A percentile compares a stretch with the other conserved stretches of the same genome.
phyloP scores from a whole-genome alignment of 1,140 invertebrate genomes.

The Drosophila sucinea region DNA sequence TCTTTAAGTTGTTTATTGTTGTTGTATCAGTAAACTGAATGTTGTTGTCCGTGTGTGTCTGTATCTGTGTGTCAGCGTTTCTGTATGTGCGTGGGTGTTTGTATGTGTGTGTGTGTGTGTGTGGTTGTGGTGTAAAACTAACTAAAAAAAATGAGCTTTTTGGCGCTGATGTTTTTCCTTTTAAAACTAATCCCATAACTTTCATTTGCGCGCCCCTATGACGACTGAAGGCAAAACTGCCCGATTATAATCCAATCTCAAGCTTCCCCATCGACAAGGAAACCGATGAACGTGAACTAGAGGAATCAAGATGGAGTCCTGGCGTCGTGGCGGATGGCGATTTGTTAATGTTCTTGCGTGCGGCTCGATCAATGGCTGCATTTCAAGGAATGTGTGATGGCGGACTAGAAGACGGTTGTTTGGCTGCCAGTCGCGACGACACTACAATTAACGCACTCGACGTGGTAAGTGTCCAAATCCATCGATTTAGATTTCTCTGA shows the following conservation, averaged over 20 bases:
- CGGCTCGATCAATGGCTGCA: slow-evolving; percentile 97
- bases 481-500: no score
- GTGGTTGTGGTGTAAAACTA: slow-evolving; percentile 61
- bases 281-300: slow-evolving; percentile 84
- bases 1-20: slow-evolving; percentile 59
- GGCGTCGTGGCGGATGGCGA: slow-evolving; percentile 95
- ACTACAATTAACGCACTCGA: slow-evolving; percentile 99
- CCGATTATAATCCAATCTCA: slow-evolving; percentile 84
- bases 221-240: slow-evolving; percentile 83
- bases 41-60: slow-evolving; percentile 39
- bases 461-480: slow-evolving; percentile 86
- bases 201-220: slow-evolving; percentile 68
- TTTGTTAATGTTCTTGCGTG: slow-evolving; percentile 98
- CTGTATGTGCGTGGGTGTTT: slow-evolving; percentile 22
- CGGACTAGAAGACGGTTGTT: slow-evolving; percentile 97
- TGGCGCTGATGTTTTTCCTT: slow-evolving; percentile 49
- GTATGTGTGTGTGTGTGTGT: slow-evolving; percentile 34
- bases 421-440: slow-evolving; percentile 97
- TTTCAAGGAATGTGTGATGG: slow-evolving; percentile 98
- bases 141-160: slow-evolving; percentile 51
- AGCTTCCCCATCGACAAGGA: slow-evolving; percentile 83
- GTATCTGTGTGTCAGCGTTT: slow-evolving; percentile 12
- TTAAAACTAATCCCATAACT: slow-evolving; percentile 75
- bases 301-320: slow-evolving; percentile 97
- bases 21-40: slow-evolving; percentile 38